These are phyloP conservation scores for Rhynchopsitta pachyrhyncha DNA, from an alignment of 2,113 vertebrate species.

Conservation along the genomic window DNA sequence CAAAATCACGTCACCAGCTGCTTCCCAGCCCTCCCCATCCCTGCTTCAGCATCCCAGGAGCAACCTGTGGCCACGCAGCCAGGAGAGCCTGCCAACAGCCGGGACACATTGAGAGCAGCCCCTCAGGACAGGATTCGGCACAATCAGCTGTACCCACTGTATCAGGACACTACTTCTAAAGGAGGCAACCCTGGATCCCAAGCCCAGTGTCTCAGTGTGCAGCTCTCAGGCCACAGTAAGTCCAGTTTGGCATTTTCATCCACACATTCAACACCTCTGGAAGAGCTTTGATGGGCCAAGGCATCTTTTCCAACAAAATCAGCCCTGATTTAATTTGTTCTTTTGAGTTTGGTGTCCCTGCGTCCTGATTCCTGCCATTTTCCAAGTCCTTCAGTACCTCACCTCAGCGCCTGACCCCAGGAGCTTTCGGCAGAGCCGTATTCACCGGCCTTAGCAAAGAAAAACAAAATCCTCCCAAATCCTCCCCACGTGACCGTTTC, in stretches of 20 bases:
- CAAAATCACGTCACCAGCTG: rapidly evolving
- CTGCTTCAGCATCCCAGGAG: not conserved
- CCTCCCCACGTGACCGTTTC: rapidly evolving
- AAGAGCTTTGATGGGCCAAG: not conserved
- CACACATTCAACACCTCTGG: rapidly evolving
- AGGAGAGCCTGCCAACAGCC: not conserved
- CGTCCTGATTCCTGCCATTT: not conserved
- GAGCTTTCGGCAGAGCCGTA: not conserved
- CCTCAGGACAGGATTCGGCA: rapidly evolving
- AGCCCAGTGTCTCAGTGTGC: rapidly evolving
- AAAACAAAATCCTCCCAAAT: not conserved
- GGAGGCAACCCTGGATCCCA: not conserved
- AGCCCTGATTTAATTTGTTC: not conserved
- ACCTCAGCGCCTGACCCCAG: not conserved
- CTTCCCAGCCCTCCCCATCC: not conserved
- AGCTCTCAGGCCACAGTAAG: not conserved
- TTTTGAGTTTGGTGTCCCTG: not conserved
- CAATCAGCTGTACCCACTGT: rapidly evolving
- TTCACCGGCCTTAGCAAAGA: not conserved
- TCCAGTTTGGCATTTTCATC: not conserved
- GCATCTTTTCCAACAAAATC: not conserved
- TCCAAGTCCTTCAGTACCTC: rapidly evolving
- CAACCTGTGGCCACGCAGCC: not conserved
- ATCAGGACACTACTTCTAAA: not conserved
- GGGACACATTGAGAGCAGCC: not conserved